phyloP scores from a whole-genome alignment of 2,113 vertebrate genomes.

The Oenanthe melanoleuca region DNA sequence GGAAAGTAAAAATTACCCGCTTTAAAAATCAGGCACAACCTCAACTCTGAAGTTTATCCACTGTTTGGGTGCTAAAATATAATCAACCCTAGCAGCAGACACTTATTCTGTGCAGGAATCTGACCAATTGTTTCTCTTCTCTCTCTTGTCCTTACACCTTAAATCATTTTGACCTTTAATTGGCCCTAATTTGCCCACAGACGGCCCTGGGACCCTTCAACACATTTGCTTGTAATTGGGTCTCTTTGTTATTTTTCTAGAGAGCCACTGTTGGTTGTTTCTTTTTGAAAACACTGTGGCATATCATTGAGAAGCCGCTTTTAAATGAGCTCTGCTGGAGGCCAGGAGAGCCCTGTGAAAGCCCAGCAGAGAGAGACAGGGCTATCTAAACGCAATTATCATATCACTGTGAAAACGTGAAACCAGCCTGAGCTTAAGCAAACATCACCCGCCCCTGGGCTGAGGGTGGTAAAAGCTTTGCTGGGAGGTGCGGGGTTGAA shows the following conservation, averaged over 20 bases:
- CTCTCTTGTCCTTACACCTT: slow-evolving; percentile 52
- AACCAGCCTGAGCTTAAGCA: slow-evolving; percentile 69
- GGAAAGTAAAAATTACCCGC: background rate
- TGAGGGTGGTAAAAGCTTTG: slow-evolving; percentile 19
- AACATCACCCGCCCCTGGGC: slow-evolving; percentile 66
- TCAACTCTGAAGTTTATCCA: background rate
- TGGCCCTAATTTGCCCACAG: slow-evolving; percentile 73
- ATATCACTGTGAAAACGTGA: slow-evolving; percentile 73
- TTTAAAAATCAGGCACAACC: background rate
- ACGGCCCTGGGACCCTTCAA: slow-evolving; percentile 65
- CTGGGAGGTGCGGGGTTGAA: background rate
- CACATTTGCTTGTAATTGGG: slow-evolving; percentile 74
- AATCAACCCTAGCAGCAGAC: background rate
- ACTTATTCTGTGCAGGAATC: slow-evolving; percentile 34
- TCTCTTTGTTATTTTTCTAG: slow-evolving; percentile 75
- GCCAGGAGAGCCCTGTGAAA: slow-evolving; percentile 61
- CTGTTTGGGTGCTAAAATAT: background rate
- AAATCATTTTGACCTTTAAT: slow-evolving; percentile 77
- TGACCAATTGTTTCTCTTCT: slow-evolving; percentile 46
- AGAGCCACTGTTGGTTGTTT: slow-evolving; percentile 62
- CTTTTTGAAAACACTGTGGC: slow-evolving; percentile 62
- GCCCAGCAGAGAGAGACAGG: slow-evolving; percentile 59
- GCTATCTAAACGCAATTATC: slow-evolving; percentile 77
- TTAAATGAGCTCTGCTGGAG: slow-evolving; percentile 73
- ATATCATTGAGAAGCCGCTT: slow-evolving; percentile 70